Conservation (phyloP, 2,797 vertebrate species). For the Pelobates cultripes region DNA sequence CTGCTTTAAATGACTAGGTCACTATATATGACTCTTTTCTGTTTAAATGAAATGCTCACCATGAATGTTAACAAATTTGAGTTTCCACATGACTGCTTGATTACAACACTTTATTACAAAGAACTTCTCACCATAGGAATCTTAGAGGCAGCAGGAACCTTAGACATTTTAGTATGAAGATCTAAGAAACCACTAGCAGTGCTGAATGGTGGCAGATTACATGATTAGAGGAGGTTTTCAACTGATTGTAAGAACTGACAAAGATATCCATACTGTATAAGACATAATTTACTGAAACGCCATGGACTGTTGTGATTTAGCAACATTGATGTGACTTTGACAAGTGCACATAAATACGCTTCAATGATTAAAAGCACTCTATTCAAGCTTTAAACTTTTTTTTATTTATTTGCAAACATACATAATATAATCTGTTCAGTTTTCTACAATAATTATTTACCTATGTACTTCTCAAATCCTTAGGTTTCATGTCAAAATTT, state of each 20-base stretch:
- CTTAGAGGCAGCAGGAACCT: neutral
- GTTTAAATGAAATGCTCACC: neutral
- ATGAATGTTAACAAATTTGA: neutral
- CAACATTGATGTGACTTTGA: neutral
- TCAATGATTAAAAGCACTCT: too few relatives aligned
- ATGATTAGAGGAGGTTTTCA: neutral
- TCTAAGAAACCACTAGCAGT: neutral
- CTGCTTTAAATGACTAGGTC: neutral
- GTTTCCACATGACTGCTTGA: constrained; percentile 10
- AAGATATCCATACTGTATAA: neutral
- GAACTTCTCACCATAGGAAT: constrained; percentile 3
- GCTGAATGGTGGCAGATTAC: neutral
- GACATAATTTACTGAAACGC: neutral
- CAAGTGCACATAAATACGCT: too few relatives aligned
- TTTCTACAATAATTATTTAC: too few relatives aligned
- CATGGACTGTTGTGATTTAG: neutral
- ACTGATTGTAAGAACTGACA: neutral
- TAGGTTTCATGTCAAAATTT: too few relatives aligned
- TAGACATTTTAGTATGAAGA: neutral
- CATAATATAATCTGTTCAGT: too few relatives aligned
- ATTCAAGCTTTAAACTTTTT: too few relatives aligned
- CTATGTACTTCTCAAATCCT: too few relatives aligned
- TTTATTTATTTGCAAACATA: too few relatives aligned
- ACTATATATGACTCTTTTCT: neutral
- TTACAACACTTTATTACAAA: neutral